A percentile compares a stretch with the other conserved stretches of the same genome.
These are phyloP conservation scores for Alviniconcha marisindica DNA, from an alignment of 1,140 invertebrate species.

Conservation along the genomic window DNA sequence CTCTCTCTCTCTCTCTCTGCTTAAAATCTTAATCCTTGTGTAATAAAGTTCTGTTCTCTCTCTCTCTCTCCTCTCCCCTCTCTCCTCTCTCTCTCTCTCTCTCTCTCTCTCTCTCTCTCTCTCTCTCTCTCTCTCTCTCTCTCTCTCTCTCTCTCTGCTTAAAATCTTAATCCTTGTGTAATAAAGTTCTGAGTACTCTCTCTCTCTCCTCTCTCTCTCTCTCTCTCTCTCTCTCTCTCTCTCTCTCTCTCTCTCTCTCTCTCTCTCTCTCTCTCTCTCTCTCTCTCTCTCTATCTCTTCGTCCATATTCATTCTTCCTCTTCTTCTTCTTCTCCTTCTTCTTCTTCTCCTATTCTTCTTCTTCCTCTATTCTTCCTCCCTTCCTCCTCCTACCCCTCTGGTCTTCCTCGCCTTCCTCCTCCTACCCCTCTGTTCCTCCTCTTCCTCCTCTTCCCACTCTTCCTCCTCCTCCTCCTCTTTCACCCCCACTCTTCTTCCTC, in stretches of 20 bases:
- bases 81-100: too few relatives aligned
- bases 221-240: not conserved
- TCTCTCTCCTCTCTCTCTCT: not conserved
- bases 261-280: not conserved
- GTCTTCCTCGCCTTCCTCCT: not conserved
- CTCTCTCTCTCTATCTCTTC: not conserved
- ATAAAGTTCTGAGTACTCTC: too few relatives aligned
- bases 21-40: too few relatives aligned
- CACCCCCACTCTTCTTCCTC: not conserved
- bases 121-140: too few relatives aligned
- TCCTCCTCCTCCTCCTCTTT: conserved; percentile 1
- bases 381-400: not conserved
- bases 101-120: too few relatives aligned
- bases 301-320: not conserved
- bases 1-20: too few relatives aligned
- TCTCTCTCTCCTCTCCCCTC: too few relatives aligned
- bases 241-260: not conserved
- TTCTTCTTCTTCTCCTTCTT: conserved; percentile 14
- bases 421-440: not conserved
- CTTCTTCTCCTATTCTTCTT: not conserved
- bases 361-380: too few relatives aligned
- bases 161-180: too few relatives aligned
- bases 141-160: too few relatives aligned
- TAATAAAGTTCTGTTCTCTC: too few relatives aligned
- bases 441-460: not conserved